Evolutionary conservation across 2,113 vertebrate species (phyloP).

Genomic region (Felis chaus): DNA sequence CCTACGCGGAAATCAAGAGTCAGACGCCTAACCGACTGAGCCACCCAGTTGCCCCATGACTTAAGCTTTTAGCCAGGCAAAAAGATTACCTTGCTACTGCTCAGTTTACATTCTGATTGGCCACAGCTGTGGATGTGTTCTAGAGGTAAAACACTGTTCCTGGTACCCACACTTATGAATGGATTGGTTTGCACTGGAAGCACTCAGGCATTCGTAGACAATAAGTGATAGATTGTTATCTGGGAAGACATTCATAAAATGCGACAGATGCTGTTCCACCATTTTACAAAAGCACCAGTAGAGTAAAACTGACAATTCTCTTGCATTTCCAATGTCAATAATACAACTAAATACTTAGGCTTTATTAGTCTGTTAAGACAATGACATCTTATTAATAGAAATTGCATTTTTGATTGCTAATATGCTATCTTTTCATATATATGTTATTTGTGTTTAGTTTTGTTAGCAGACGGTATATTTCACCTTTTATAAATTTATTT

Average conservation of each 20-base stretch:
- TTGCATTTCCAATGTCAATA: not conserved
- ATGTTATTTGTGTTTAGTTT: conserved; percentile 6
- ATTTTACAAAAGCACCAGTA: not conserved
- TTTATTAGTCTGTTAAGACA: not conserved
- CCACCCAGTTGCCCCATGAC: too few relatives aligned
- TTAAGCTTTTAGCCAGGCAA: not conserved
- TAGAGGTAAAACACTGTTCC: not conserved
- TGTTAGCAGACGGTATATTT: not conserved
- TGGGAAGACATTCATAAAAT: not conserved
- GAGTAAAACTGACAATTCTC: not conserved
- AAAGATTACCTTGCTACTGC: not conserved
- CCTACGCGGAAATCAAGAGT: too few relatives aligned
- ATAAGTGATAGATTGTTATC: not conserved
- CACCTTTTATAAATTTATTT: not conserved
- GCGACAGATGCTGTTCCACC: not conserved
- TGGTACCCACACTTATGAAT: not conserved
- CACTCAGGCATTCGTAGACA: not conserved
- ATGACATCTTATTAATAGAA: not conserved
- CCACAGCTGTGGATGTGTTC: not conserved
- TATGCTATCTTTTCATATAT: not conserved
- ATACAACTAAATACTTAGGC: not conserved
- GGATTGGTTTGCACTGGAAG: not conserved
- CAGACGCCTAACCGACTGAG: too few relatives aligned
- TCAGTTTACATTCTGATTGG: not conserved
- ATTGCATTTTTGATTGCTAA: not conserved